Evolutionary conservation across 92 coral and sea anemone genomes (phyloP), one percentile per base, ranked within the genome.

Genomic region (Micromussa lordhowensis): DNA sequence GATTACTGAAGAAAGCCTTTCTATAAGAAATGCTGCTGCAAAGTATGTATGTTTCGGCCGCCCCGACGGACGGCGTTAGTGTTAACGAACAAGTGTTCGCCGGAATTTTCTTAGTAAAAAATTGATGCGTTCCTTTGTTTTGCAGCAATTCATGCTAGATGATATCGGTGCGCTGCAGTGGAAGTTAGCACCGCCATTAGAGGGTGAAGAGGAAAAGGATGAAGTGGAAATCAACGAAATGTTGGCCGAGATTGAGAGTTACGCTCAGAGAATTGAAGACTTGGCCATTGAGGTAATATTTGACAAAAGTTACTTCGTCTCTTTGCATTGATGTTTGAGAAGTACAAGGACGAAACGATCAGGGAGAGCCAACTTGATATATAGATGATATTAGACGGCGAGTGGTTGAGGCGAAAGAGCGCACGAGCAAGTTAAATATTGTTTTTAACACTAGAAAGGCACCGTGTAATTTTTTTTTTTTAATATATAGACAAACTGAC

Each of bases 281-380:
- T 68, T 98, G 32, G 98, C 98, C 15, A 90, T 98, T 26, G 99
- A 98, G 98, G 99, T 98, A 91, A 22, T 2, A 28, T 19, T 9
- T n/a, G 31, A 9, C 30, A 66, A 26, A 63, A 22, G 30, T 18
- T 59, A 3, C n/a, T 59, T 59, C 26, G 66, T 19, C 21, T 59
- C 66, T 63, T 21, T 24, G 14, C 24, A 22, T 63, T 7, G 6
- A 18, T 58, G 29, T 66, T 34, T 66, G 21, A 1, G 29, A 57
- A 4, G 63, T 57, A 57, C 22, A 17, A 57, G 24, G n/a, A n/a
- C n/a, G n/a, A n/a, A n/a, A n/a, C n/a, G n/a, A 57, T 1, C 1
- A 57, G 63, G 63, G 63, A 1, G 63, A 57, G 24, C 63, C 63
- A 57, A 18, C 1, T 1, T 57, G 24, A 57, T 57, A 13, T n/a